phyloP scores from a whole-genome alignment of 2,888 invertebrate species.

The Alviniconcha strummeri region DNA sequence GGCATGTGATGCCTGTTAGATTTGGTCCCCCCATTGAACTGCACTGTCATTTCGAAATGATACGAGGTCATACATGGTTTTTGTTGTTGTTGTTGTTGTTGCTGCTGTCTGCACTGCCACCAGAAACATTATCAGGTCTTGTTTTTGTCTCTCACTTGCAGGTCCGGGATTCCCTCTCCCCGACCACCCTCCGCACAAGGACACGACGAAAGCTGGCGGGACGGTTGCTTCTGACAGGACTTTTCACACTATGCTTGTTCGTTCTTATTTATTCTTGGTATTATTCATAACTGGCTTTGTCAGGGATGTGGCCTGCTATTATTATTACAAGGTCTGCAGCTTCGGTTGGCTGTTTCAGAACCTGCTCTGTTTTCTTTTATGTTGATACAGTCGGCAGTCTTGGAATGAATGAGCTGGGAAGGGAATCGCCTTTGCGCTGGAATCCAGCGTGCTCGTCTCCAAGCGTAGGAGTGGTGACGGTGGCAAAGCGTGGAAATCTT shows the following conservation, averaged over 20 bases:
- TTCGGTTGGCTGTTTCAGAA: too few species aligned
- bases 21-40: too few species aligned
- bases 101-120: not conserved
- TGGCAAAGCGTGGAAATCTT: too few species aligned
- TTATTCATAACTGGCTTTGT: not conserved
- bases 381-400: too few species aligned
- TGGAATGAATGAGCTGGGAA: too few species aligned
- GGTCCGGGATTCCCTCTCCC: slow-evolving; percentile 51
- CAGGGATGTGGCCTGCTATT: slow-evolving; percentile 3
- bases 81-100: not conserved
- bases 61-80: not conserved
- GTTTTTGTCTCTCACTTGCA: slow-evolving; percentile 25
- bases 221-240: slow-evolving; percentile 62
- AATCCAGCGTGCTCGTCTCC: too few species aligned
- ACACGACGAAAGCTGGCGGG: slow-evolving; percentile 66
- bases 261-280: slow-evolving; percentile 16
- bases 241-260: not conserved
- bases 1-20: too few species aligned
- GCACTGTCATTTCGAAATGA: too few species aligned
- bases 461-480: too few species aligned
- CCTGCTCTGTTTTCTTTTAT: too few species aligned
- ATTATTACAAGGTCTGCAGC: not conserved
- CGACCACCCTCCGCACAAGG: slow-evolving; percentile 38
- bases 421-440: too few species aligned
- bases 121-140: not conserved